These are phyloP conservation scores for Cloeon dipterum DNA, from an alignment of 2,888 invertebrate species.

Conservation along the genomic window DNA sequence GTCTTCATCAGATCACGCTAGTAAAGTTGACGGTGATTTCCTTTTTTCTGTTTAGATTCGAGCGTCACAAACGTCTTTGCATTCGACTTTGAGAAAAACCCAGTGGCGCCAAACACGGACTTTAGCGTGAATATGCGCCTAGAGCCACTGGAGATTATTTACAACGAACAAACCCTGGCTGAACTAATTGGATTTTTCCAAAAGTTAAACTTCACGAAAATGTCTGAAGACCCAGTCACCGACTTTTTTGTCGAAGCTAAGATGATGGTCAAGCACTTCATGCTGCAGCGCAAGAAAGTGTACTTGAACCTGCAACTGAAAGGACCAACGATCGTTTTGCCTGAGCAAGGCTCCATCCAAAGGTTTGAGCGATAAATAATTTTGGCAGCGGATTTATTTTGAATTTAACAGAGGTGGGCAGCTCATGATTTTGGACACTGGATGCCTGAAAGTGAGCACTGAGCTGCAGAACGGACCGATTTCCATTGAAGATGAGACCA, in stretches of 20 bases:
- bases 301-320: conserved; percentile 50
- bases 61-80: conserved; percentile 40
- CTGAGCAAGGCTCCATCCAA: conserved; percentile 44
- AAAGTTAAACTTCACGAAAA: no score
- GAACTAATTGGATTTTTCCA: conserved; percentile 46
- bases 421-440: conserved; percentile 46
- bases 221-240: no score
- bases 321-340: conserved; percentile 50
- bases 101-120: conserved; percentile 36
- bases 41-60: not conserved
- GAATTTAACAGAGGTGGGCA: conserved; percentile 46
- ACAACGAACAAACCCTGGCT: conserved; percentile 53
- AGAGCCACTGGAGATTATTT: conserved; percentile 52
- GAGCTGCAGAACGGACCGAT: conserved; percentile 40
- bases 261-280: not conserved
- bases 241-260: no score
- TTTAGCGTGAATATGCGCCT: conserved; percentile 40
- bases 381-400: no score
- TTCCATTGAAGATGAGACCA: conserved; percentile 48
- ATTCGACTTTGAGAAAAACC: conserved; percentile 49
- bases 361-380: no score
- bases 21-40: not conserved
- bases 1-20: not conserved
- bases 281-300: conserved; percentile 18
- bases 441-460: conserved; percentile 40